Conservation (phyloP, 2,113 vertebrate species). For the Mesoclemmys tuberculata region DNA sequence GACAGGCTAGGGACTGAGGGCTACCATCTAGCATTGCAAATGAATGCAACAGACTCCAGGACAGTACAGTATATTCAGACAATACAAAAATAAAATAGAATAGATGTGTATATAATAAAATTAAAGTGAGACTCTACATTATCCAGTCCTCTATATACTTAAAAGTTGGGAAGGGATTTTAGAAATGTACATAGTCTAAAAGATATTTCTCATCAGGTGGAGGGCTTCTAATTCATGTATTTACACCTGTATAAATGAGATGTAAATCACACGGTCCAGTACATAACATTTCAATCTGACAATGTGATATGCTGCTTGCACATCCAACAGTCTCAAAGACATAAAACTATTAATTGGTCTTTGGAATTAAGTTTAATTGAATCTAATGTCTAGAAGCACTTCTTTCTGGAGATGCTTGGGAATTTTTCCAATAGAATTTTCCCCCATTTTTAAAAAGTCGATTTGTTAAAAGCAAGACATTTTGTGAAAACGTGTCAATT, state of each 20-base stretch:
- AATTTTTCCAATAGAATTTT: background rate
- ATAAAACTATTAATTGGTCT: accelerated
- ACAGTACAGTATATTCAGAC: background rate
- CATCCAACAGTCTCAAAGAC: background rate
- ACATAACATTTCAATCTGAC: background rate
- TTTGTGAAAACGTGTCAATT: background rate
- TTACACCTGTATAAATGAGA: background rate
- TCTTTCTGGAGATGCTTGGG: background rate
- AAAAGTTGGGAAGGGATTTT: background rate
- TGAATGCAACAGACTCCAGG: background rate
- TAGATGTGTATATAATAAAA: background rate
- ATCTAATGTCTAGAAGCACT: background rate
- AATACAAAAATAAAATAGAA: background rate
- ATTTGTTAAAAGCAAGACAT: background rate
- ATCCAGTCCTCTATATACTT: background rate
- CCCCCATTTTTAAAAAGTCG: background rate
- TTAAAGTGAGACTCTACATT: background rate
- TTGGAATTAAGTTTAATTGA: background rate
- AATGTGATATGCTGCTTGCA: background rate
- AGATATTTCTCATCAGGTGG: background rate
- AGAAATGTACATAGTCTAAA: background rate
- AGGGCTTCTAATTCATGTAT: background rate
- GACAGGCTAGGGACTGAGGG: background rate
- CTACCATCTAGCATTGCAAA: background rate
- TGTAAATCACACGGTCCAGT: background rate